Base-by-base conservation (phyloP, 2,113 vertebrate species). In the Lynx canadensis region DNA sequence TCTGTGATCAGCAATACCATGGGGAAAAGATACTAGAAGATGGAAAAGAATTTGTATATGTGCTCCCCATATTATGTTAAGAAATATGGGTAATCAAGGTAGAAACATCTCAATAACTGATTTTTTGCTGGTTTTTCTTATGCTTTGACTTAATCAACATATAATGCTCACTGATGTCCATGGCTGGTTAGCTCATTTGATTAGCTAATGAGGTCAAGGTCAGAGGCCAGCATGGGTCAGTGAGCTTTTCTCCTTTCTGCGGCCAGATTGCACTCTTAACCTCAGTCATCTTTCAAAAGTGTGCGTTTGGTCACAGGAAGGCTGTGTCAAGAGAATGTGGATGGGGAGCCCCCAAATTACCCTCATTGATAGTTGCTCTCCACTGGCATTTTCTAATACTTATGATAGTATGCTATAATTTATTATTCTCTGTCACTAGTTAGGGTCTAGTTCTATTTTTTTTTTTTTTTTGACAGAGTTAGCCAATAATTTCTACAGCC, bases 151-250 rank as follows among this genome's bases (percentile, higher is more conserved):
- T 95, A 91, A 97, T 91, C 94, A 93, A 81, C 85, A 87, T 36
- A 60, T 94, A 95, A 92, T 97, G 71, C 63, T 85, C 45, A 95
- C 94, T 69, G 71, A 96, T 95, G 89, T 95, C 76, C 55, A 29
- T 82, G 88, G 91, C 71, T 93, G 81, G 88, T 91, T 92, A 94
- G 84, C 94, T 92, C 93, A 97, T 97, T 97, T 96, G 87, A 81
- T 97, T 96, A 98, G 96, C 94, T 97, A 95, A 94, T 97, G 86
- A 98, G 86, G 96, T 98, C 97, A 97, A 88, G 84, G 96, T 94
- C 91, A 97, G 83, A 96, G 97, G 97, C 85, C 95, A 97, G 90
- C 78, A 89, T 66, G 94, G 97, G 94, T 97, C 97, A 97, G 93
- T 8, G 23, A 96, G 91, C 97, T 96, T 97, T 97, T 92, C 69